Base-by-base conservation (phyloP, 2,888 invertebrate species). In the Lepidochrysops patricia region DNA sequence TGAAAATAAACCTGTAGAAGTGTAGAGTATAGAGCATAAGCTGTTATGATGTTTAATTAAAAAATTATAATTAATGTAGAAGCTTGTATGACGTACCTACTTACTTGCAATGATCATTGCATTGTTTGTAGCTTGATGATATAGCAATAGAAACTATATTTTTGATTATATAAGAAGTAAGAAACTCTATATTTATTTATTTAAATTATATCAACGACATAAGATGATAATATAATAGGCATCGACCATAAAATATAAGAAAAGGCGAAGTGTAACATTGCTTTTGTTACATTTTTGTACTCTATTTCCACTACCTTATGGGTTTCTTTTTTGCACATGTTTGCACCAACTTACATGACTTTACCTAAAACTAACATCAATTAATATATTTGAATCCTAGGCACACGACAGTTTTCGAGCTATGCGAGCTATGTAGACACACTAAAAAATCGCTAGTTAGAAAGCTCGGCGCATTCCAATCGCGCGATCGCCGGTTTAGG, bases 351-450 rank as follows among this genome's bases (percentile, higher is more conserved):
- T n/a, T n/a, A n/a, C n/a, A n/a, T n/a, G n/a, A n/a, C n/a, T n/a
- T n/a, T n/a, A n/a, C n/a, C n/a, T n/a, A 37, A 43, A 43, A 15
- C 1, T 1, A 34, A 34, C 9, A 2, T 19, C 1, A 19, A 19
- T 19, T 19, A 19, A 23, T 27, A 26, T 52, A 9, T n/a, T n/a
- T n/a, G n/a, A n/a, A 52, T 5, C 15, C 52, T 52, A 52, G 26
- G 13, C 13, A 13, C 27, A 27, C 27, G 13, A 52, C 7, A 27
- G 54, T 54, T 54, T 52, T 27, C 13, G 27, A 52, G 68, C 70
- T 70, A 68, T 69, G 70, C 68, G 67, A 73, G 75, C 72, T 70
- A 76, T 76, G 73, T 76, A 75, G 74, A 72, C 71, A 69, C 60
- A 67, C 64, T 67, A 74, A 78, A 77, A 80, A 78, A 65, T 66